Conservation (phyloP, 2,888 invertebrate genomes). For the Cephus pygmeus region DNA sequence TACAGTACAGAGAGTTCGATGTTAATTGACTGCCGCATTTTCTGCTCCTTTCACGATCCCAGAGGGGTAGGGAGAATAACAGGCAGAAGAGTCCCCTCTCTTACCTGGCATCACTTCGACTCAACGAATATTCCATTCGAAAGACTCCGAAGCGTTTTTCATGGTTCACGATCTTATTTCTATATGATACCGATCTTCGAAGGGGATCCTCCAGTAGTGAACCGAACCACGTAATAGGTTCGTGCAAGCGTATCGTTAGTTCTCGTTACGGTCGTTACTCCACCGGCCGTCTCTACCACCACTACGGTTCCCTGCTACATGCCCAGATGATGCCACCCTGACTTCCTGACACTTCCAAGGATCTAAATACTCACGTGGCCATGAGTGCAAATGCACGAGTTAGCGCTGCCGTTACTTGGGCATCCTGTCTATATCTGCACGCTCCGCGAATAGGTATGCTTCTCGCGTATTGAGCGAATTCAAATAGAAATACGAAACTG, state of each 20-base stretch:
- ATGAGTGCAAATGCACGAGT: neutral
- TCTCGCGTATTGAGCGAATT: neutral
- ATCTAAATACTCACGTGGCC: neutral
- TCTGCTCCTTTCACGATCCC: neutral
- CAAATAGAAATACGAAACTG: neutral
- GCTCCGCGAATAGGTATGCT: neutral
- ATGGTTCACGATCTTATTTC: neutral
- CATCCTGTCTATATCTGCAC: neutral
- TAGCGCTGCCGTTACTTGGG: neutral
- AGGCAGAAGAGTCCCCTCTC: neutral
- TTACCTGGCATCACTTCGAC: neutral
- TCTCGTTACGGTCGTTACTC: neutral
- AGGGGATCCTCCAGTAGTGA: neutral
- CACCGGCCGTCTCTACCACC: neutral
- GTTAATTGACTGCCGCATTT: neutral
- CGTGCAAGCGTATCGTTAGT: neutral
- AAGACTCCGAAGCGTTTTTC: neutral
- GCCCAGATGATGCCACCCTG: neutral
- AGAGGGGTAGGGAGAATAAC: neutral
- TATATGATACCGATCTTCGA: neutral
- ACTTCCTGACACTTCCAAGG: neutral
- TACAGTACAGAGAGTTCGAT: neutral
- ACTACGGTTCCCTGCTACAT: neutral
- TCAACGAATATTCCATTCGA: conserved; percentile 2
- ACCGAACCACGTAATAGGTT: neutral